phyloP scores from a whole-genome alignment of 2,888 invertebrate species.

The Rhorus exstirpatorius region DNA sequence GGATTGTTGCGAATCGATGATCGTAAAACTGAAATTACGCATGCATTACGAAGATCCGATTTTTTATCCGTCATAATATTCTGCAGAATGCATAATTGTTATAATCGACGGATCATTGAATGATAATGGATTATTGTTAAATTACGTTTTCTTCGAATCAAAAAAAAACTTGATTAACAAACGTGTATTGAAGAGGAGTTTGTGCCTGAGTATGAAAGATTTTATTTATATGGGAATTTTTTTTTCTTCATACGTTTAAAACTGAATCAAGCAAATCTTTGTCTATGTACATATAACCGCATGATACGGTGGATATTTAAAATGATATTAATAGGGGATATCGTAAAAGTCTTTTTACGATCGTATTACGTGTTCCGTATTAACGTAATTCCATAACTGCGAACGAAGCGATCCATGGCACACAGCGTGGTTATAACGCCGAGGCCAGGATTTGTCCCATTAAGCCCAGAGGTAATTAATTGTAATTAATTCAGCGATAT shows the following conservation, averaged over 20 bases:
- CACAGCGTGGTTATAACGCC: constrained; percentile 13
- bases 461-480: constrained; percentile 65
- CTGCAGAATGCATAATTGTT: neutral
- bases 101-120: neutral
- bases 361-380: constrained; percentile 53
- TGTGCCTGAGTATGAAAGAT: neutral
- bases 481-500: constrained; percentile 65
- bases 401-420: constrained; percentile 33
- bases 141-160: neutral
- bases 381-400: constrained; percentile 51
- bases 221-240: neutral
- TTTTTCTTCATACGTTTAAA: neutral
- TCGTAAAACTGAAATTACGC: constrained; percentile 47
- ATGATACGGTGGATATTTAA: neutral
- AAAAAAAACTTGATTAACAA: neutral
- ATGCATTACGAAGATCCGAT: constrained; percentile 1
- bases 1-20: constrained; percentile 61
- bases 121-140: neutral
- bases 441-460: constrained; percentile 49
- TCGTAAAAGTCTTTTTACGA: constrained; percentile 47
- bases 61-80: constrained; percentile 1
- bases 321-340: neutral
- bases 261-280: neutral
- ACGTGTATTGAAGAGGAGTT: neutral
- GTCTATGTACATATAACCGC: neutral